Conservation (phyloP, 2,797 vertebrate genomes). For the Pantherophis alleghaniensis region DNA sequence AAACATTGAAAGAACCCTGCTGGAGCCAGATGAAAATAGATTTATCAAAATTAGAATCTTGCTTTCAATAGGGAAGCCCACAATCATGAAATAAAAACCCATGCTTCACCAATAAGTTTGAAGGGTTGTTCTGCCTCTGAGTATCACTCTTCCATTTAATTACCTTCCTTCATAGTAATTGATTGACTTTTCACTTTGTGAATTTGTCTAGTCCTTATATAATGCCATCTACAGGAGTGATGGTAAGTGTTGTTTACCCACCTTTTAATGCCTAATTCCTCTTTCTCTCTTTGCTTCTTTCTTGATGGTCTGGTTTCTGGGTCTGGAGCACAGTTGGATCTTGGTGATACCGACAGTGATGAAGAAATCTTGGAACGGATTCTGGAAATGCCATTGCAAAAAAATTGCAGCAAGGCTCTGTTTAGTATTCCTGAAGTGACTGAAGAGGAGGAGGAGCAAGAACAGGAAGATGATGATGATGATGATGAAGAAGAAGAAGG, state of each 20-base stretch:
- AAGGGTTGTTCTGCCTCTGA: background rate
- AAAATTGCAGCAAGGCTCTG: slow-evolving; percentile 81
- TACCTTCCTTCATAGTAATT: background rate
- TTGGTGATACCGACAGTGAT: slow-evolving; percentile 88
- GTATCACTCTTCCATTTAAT: background rate
- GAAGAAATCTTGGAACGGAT: slow-evolving; percentile 91
- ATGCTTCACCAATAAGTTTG: background rate
- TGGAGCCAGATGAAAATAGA: background rate
- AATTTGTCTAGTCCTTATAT: background rate
- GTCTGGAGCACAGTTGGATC: slow-evolving; percentile 69
- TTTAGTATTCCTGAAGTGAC: slow-evolving; percentile 92
- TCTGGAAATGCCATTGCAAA: slow-evolving; percentile 84
- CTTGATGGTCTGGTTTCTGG: slow-evolving; percentile 56
- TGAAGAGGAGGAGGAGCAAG: slow-evolving; percentile 82
- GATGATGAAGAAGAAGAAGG: slow-evolving; percentile 53
- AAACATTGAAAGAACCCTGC: background rate
- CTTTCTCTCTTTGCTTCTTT: slow-evolving; percentile 47
- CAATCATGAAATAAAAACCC: background rate
- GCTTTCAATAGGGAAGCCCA: background rate
- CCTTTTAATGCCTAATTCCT: slow-evolving; percentile 59
- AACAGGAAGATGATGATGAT: slow-evolving; percentile 42
- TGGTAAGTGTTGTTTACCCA: background rate
- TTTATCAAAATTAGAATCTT: background rate
- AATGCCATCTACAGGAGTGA: background rate
- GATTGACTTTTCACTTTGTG: background rate